These are phyloP conservation scores for Pogonus chalceus DNA, from an alignment of 1,140 invertebrate species.

Conservation along the genomic window DNA sequence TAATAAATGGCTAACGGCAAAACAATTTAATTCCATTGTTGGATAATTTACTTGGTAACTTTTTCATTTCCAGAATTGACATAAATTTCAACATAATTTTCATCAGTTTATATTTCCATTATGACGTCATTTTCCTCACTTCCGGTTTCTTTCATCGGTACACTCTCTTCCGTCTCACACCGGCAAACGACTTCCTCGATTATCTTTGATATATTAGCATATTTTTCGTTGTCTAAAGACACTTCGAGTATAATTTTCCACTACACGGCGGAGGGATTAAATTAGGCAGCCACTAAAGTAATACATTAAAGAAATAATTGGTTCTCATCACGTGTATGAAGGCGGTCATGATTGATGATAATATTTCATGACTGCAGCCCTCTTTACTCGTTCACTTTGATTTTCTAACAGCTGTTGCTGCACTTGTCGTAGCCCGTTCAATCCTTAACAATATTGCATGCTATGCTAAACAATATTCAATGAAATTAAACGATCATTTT, in stretches of 20 bases:
- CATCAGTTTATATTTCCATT: not conserved
- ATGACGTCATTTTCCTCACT: conserved; percentile 1
- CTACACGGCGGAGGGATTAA: not conserved
- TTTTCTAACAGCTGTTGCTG: not conserved
- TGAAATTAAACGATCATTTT: no score
- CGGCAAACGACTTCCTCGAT: conserved; percentile 3
- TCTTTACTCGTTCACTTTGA: no score
- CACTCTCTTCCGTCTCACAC: not conserved
- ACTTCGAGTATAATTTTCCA: conserved; percentile 2
- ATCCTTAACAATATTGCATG: no score
- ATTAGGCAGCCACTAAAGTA: not conserved
- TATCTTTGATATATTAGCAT: conserved; percentile 5
- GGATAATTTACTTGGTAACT: not conserved
- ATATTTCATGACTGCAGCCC: conserved; percentile 3
- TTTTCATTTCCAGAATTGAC: not conserved
- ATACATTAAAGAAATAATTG: conserved; percentile 7
- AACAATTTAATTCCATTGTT: not conserved
- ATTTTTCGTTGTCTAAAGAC: conserved; percentile 6
- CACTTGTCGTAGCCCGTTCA: not conserved
- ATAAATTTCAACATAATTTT: conserved; percentile 1
- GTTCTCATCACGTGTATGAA: not conserved
- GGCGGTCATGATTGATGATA: conserved; percentile 1
- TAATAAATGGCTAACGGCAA: not conserved
- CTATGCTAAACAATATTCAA: no score
- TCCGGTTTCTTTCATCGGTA: not conserved